phyloP scores from a whole-genome alignment of 35 echinoderm and acorn worm genomes.

The Ophiothrix spiculata region DNA sequence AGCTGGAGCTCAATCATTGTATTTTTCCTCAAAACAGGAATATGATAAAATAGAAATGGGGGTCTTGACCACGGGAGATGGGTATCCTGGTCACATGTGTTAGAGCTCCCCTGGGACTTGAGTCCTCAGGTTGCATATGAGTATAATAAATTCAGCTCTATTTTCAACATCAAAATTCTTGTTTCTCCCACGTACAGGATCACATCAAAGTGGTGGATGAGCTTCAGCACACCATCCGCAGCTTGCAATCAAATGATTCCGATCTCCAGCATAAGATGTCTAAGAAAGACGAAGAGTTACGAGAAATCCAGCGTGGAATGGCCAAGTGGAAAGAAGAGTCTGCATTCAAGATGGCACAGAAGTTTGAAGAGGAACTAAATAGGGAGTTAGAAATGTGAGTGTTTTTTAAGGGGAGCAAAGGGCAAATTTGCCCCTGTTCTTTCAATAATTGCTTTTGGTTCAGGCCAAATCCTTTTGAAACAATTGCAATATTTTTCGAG shows the following conservation, averaged over 20 bases:
- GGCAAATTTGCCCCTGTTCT: not conserved
- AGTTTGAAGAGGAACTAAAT: conserved; percentile 97
- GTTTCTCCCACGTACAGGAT: not conserved
- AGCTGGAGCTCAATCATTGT: no score
- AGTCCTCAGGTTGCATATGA: no score
- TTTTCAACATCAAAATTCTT: not conserved
- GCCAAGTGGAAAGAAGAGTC: conserved; percentile 93
- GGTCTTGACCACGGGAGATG: no score
- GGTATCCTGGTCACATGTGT: no score
- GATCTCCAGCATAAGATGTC: conserved; percentile 47
- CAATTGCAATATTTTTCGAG: no score
- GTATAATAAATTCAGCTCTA: not conserved
- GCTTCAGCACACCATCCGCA: conserved; percentile 44
- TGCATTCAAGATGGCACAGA: conserved; percentile 92
- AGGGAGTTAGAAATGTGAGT: conserved; percentile 83
- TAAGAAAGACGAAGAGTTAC: conserved; percentile 77
- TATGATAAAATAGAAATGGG: no score
- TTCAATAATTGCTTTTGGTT: not conserved
- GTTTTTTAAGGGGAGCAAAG: not conserved
- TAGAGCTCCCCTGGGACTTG: no score
- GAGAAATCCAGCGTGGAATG: conserved; percentile 76
- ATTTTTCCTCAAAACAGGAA: no score
- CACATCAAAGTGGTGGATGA: conserved; percentile 50
- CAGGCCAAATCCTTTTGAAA: not conserved
- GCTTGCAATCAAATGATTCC: conserved; percentile 52